These are phyloP conservation scores for Byasa hedistus DNA, from an alignment of 2,888 invertebrate genomes.

Conservation along the genomic window DNA sequence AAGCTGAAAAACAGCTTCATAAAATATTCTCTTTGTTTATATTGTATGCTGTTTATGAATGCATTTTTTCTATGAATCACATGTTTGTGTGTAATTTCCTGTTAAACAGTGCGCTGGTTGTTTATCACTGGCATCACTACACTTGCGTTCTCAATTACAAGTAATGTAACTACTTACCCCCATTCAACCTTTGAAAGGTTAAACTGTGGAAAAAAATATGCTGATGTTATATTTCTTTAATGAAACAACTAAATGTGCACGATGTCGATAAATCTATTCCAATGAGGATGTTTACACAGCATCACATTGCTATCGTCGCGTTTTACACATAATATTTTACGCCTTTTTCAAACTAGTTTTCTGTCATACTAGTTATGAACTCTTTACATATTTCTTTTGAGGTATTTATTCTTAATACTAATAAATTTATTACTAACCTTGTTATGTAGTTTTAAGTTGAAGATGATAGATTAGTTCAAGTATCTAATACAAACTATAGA, in stretches of 20 bases:
- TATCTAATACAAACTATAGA: too few species aligned
- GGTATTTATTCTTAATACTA: too few species aligned
- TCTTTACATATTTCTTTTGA: too few species aligned
- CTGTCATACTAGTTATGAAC: too few species aligned
- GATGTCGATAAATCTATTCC: too few species aligned
- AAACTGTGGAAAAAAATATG: background rate
- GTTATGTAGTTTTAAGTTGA: too few species aligned
- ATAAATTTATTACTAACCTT: too few species aligned
- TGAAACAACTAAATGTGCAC: background rate
- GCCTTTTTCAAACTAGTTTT: too few species aligned
- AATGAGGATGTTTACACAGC: too few species aligned
- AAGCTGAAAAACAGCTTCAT: background rate
- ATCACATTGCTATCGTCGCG: too few species aligned
- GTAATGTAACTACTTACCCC: background rate
- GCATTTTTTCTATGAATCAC: conserved; percentile 31
- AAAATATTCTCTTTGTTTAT: background rate
- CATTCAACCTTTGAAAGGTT: background rate
- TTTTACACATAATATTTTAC: too few species aligned
- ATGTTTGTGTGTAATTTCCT: conserved; percentile 20
- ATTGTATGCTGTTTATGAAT: conserved; percentile 11
- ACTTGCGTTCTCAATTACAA: background rate
- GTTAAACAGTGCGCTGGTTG: background rate
- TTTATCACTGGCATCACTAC: background rate
- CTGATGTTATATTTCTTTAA: background rate
- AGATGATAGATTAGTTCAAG: too few species aligned